Evolutionary conservation across 2,113 vertebrate species (phyloP), one percentile per base, ranked within the genome.

Genomic region (Saccopteryx leptura): DNA sequence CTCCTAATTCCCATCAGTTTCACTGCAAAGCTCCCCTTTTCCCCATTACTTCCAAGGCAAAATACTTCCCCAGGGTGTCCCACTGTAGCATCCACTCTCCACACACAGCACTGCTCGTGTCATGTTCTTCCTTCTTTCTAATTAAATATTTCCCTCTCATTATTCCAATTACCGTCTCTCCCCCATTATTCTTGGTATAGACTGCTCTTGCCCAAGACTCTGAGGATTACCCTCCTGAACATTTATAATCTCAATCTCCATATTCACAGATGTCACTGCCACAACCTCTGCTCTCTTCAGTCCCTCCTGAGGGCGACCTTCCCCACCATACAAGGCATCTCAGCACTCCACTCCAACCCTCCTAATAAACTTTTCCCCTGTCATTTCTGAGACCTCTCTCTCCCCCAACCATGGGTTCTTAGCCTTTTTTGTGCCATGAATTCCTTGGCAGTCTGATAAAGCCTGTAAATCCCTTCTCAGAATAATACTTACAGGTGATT

Each of bases 291-390:
- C 46, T 24, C 23, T 39, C 48, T n/a, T 6, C 21, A 50, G 60
- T 0, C 14, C 58, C 26, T 12, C 7, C 46, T 12, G 31, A 9
- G 5, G 5, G 28, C 54, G 2, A 33, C 19, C 78, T 24, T 31
- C 71, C 26, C 75, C 9, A 1, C 0, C 15, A 60, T 56, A 46
- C 19, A 48, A n/a, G 75, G 33, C 24, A 68, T 10, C n/a, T 19
- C 56, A 23, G 39, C 3, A 52, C 2, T 1, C 31, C 19, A 31
- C 7, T 54, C 60, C 80, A 48, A 4, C 5, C 46, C 74, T 93
- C 33, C 15, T 12, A 39, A 8, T 7, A 54, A n/a, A 31, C 18
- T 3, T 31, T 28, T 65, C 65, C 24, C 31, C 12, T 19, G 19
- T 48, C 65, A 54, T 21, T 48, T 28, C 58, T 60, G 28, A 56